Evolutionary conservation across 2,888 invertebrate species (phyloP).

Genomic region (Perizoma affinitatum): DNA sequence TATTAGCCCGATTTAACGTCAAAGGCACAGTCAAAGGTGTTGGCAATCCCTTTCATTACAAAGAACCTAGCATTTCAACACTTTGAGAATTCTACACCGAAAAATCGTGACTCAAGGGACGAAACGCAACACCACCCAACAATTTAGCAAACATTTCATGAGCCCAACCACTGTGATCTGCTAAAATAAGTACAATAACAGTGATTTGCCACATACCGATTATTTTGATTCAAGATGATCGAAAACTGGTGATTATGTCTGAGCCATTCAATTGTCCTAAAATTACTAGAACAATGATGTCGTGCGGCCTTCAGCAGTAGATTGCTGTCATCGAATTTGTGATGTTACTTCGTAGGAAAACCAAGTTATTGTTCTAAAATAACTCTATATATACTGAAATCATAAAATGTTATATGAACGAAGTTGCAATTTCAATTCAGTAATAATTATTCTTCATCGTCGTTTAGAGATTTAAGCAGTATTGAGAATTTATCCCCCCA

Average conservation of each 20-base stretch:
- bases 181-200: not conserved
- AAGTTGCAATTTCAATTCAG: too few relatives aligned
- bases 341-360: constrained; percentile 7
- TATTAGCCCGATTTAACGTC: constrained; percentile 4
- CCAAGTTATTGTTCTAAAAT: constrained; percentile 29
- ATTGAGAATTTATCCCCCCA: too few relatives aligned
- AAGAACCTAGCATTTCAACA: constrained; percentile 54
- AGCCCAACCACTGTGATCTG: constrained; percentile 1
- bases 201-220: constrained; percentile 61
- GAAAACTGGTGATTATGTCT: constrained; percentile 67
- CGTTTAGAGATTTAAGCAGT: too few relatives aligned
- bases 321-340: constrained; percentile 30
- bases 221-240: constrained; percentile 64
- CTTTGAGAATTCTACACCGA: constrained; percentile 46
- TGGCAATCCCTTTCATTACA: constrained; percentile 39
- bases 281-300: constrained; percentile 58
- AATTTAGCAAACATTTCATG: constrained; percentile 48
- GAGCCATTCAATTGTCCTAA: constrained; percentile 70
- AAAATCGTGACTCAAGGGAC: constrained; percentile 69
- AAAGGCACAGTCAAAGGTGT: constrained; percentile 22
- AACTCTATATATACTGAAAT: constrained; percentile 7
- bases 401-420: too few relatives aligned
- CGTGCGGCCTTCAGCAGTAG: constrained; percentile 51
- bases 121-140: constrained; percentile 48
- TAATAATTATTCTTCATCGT: too few relatives aligned